A percentile compares a stretch with the other conserved stretches of the same genome.
phyloP scores from a whole-genome alignment of 2,113 vertebrate genomes.

The Oenanthe melanoleuca region DNA sequence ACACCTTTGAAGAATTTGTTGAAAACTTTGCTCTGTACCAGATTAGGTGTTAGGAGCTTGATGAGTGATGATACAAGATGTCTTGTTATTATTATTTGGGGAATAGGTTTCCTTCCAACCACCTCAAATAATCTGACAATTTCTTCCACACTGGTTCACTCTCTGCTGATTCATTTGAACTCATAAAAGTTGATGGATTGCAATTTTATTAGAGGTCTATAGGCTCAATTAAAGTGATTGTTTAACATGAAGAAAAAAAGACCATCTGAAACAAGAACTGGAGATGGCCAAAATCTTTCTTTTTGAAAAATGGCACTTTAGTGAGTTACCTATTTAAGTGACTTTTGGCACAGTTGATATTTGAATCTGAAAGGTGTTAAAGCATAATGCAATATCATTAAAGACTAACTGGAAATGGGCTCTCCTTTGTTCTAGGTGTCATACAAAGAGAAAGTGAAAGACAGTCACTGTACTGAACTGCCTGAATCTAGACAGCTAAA shows the following conservation, averaged over 20 bases:
- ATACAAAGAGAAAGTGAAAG: background rate
- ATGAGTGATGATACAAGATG: background rate
- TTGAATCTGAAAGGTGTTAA: background rate
- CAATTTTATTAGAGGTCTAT: background rate
- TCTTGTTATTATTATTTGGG: background rate
- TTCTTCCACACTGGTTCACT: background rate
- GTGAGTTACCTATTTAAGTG: background rate
- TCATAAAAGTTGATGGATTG: background rate
- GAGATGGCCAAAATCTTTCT: background rate
- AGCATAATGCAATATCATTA: background rate
- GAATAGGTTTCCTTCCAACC: background rate
- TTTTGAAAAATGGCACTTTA: background rate
- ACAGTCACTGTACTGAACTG: background rate
- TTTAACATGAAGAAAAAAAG: background rate
- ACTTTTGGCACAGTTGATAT: background rate
- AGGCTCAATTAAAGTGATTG: background rate
- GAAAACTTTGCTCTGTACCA: slow-evolving; percentile 15
- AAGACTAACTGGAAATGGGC: background rate
- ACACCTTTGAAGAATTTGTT: background rate
- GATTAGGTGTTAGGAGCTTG: background rate
- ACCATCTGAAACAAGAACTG: background rate
- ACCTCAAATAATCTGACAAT: background rate
- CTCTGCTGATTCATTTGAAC: background rate
- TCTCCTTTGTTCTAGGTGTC: background rate
- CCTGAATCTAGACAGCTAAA: background rate